Evolutionary conservation across 1,140 invertebrate genomes (phyloP).

Genomic region (Drosophila mojavensis): DNA sequence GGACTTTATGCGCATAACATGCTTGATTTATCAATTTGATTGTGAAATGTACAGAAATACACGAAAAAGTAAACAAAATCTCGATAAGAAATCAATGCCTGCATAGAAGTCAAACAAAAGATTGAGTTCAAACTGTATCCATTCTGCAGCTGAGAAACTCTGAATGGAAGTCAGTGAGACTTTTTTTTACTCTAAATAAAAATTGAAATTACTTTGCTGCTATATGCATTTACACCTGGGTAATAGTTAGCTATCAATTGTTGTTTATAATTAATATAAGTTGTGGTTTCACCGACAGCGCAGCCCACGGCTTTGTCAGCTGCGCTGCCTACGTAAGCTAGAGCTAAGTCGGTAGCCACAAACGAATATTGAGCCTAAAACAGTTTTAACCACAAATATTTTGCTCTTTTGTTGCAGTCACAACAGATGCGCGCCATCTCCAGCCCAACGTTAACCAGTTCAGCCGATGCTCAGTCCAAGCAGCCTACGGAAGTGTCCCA

Average conservation of each 20-base stretch:
- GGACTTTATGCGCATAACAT: background rate
- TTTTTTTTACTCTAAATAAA: no score
- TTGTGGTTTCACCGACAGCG: background rate
- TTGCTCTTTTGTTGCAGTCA: conserved; percentile 52
- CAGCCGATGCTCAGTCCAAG: conserved; percentile 2
- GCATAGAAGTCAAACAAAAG: background rate
- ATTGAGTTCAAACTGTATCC: background rate
- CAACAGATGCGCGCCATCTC: conserved; percentile 80
- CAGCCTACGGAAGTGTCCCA: background rate
- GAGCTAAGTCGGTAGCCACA: background rate
- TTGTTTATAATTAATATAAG: no score
- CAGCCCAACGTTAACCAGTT: conserved; percentile 71
- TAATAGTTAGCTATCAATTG: no score
- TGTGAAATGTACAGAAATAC: conserved; percentile 16
- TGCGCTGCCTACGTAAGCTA: background rate
- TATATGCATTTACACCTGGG: no score
- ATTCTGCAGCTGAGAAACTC: background rate
- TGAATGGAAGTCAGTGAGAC: background rate
- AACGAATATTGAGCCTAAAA: background rate
- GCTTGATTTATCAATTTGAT: conserved; percentile 25
- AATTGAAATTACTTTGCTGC: no score
- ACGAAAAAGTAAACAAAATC: background rate
- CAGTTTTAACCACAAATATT: conserved; percentile 3
- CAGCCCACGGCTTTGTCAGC: no score
- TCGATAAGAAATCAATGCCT: conserved; percentile 25